Evolutionary conservation across 2,888 invertebrate genomes (phyloP).

Genomic region (Panopea generosa): DNA sequence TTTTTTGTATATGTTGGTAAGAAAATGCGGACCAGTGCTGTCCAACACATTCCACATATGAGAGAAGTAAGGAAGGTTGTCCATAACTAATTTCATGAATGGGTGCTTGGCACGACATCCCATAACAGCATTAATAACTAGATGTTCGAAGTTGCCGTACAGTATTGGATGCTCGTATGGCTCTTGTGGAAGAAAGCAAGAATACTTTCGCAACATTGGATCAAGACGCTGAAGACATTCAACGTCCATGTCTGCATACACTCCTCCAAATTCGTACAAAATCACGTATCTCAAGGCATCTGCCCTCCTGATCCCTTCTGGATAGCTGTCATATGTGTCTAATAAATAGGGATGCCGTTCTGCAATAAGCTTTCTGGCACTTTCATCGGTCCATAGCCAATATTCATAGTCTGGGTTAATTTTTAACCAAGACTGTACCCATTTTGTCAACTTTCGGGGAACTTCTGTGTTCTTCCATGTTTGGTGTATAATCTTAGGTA

Average conservation of each 20-base stretch:
- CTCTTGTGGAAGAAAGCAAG: constrained; percentile 79
- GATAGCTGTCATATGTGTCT: constrained; percentile 75
- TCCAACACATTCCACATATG: constrained; percentile 80
- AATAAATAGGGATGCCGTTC: constrained; percentile 76
- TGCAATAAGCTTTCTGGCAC: constrained; percentile 76
- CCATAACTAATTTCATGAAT: constrained; percentile 76
- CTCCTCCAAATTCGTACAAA: constrained; percentile 82
- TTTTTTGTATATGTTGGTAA: constrained; percentile 69
- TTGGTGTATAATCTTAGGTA: constrained; percentile 81
- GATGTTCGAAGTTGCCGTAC: constrained; percentile 77
- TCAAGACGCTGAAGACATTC: constrained; percentile 78
- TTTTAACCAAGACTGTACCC: constrained; percentile 79
- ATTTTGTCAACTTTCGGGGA: constrained; percentile 73
- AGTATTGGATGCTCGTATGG: constrained; percentile 79
- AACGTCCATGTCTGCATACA: constrained; percentile 83
- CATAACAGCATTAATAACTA: constrained; percentile 80
- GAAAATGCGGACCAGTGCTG: constrained; percentile 80
- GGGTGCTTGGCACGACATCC: constrained; percentile 78
- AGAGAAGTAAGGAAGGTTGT: constrained; percentile 71
- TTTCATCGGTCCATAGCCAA: constrained; percentile 83
- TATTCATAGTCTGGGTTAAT: constrained; percentile 83
- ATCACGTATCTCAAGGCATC: constrained; percentile 82
- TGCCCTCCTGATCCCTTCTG: constrained; percentile 77
- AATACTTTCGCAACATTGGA: constrained; percentile 72
- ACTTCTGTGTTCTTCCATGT: constrained; percentile 77